Conservation (phyloP, 2,888 invertebrate genomes). For the Formica aserva region DNA sequence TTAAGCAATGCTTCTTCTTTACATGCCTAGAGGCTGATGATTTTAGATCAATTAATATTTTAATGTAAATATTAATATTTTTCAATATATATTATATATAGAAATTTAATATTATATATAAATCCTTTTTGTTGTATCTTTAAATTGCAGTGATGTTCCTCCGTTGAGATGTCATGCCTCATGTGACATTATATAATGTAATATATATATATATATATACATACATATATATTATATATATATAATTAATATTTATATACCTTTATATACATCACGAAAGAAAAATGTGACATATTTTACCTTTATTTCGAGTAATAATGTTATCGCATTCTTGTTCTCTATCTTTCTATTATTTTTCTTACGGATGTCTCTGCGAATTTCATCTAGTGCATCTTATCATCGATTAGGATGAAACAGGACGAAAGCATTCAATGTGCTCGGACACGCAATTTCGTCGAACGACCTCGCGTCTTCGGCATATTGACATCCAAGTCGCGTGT, state of each 20-base stretch:
- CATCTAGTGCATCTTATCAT: neutral
- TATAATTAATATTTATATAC: too few species aligned
- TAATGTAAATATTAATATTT: neutral
- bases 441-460: constrained; percentile 59
- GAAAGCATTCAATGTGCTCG: neutral
- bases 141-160: neutral
- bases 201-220: too few species aligned
- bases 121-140: neutral
- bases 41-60: neutral
- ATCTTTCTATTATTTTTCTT: neutral
- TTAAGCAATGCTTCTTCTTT: constrained; percentile 19
- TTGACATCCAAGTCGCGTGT: constrained; percentile 76
- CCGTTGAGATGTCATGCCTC: neutral
- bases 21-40: neutral
- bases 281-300: too few species aligned
- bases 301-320: too few species aligned
- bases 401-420: constrained; percentile 1
- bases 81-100: neutral
- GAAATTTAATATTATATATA: neutral
- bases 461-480: constrained; percentile 67
- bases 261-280: too few species aligned
- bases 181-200: neutral
- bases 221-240: too few species aligned
- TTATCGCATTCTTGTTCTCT: neutral
- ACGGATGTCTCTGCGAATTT: neutral